Evolutionary conservation across 1,140 invertebrate species (phyloP).

Genomic region (Pollicipes pollicipes): DNA sequence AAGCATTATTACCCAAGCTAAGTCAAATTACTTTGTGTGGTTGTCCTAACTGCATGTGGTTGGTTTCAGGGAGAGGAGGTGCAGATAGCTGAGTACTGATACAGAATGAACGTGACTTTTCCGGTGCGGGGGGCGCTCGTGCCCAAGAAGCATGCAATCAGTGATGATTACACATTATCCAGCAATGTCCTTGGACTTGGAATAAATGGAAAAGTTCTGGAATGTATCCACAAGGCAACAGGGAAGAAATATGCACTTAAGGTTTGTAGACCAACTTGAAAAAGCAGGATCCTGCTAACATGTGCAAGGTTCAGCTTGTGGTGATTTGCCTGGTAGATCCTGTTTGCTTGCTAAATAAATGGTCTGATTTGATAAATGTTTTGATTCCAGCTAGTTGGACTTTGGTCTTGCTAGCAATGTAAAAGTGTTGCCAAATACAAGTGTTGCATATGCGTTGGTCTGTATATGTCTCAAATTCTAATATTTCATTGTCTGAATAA

Average conservation of each 20-base stretch:
- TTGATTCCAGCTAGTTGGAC: conserved; percentile 11
- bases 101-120: background rate
- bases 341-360: background rate
- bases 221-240: conserved; percentile 47
- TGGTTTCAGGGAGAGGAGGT: no score
- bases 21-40: no score
- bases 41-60: no score
- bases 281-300: no score
- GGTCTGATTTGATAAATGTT: conserved; percentile 4
- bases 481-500: no score
- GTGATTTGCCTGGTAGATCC: conserved; percentile 6
- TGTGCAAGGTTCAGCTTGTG: conserved; percentile 12
- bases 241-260: conserved; percentile 71
- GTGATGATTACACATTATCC: conserved; percentile 83
- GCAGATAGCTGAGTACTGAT: no score
- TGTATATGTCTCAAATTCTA: no score
- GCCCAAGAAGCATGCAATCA: conserved; percentile 9
- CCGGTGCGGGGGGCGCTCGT: background rate
- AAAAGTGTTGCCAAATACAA: no score
- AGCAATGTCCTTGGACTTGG: conserved; percentile 87
- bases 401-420: conserved; percentile 7
- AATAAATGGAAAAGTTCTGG: conserved; percentile 72
- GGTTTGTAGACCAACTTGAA: no score
- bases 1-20: no score
- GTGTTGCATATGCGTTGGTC: no score